Evolutionary conservation across 2,113 vertebrate species (phyloP), one percentile per base, ranked within the genome.

Genomic region (Bufo gargarizans): DNA sequence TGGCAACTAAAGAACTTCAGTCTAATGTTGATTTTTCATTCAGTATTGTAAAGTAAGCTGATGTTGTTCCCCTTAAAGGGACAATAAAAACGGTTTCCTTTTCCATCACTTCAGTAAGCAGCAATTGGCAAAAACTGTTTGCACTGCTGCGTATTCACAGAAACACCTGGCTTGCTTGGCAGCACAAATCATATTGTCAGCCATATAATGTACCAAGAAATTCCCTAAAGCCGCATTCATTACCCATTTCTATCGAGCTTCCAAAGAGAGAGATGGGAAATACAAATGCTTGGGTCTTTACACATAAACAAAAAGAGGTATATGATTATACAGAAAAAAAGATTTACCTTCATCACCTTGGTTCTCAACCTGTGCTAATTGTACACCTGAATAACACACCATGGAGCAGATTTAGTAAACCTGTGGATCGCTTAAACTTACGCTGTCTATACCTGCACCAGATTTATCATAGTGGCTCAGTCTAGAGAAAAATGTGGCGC

Each of bases 201-300:
- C 82, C 82, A 84, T 84, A 71, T 84, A 84, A 84, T 71, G 45
- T 50, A 84, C 63, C 82, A 71, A 84, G 63, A 71, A 84, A 84
- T 84, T 67, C 82, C 65, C 65, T 71, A 50, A 84, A 69, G 82
- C 82, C 6, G 67, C 63, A 84, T 69, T 69, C 82, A 84, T 84
- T 84, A 84, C 82, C 82, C 50, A 71, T 53, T 53, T 71, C 82
- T 69, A 71, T 84, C 71, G 65, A 84, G 49, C 20, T 55, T n/a
- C 82, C 82, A 71, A 65, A 55, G 33, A 55, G 20, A 84, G 49
- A n/a, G 50, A 65, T 22, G 49, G 63, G 65, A 84, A 71, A 50
- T 69, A 65, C 63, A 71, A 69, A 71, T 84, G 69, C 69, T 12
- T 59, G 22, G 69, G 53, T 74, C 59, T 58, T 85, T 85, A 72